Percentiles rank a stretch among this genome's conserved stretches.
Evolutionary conservation across 2,113 vertebrate genomes (phyloP).

Genomic region (Chloebia gouldiae): DNA sequence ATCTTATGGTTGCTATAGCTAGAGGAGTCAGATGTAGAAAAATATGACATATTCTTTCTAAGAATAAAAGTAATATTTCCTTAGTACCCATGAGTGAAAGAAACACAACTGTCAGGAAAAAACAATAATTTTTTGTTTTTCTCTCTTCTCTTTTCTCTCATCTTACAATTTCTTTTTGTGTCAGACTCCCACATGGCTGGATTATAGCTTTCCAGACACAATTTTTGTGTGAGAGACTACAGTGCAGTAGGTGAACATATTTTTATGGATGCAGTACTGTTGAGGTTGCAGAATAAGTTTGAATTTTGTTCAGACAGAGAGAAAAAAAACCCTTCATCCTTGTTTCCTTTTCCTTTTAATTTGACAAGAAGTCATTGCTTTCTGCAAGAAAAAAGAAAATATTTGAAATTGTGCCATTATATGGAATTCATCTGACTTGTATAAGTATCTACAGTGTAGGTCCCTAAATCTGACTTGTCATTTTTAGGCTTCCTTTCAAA

Average conservation of each 20-base stretch:
- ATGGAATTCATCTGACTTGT: neutral
- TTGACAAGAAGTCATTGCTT: neutral
- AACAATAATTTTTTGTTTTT: neutral
- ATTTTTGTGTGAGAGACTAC: neutral
- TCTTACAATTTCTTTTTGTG: neutral
- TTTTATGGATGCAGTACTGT: neutral
- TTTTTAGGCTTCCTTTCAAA: neutral
- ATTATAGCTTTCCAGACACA: neutral
- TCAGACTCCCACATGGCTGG: neutral
- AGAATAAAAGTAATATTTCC: neutral
- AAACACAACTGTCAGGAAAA: neutral
- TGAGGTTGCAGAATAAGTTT: neutral
- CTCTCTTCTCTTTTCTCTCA: neutral
- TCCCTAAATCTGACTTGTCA: neutral
- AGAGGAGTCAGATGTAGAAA: neutral
- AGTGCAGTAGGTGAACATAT: neutral
- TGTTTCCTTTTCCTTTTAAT: neutral
- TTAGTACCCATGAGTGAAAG: neutral
- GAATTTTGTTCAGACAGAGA: neutral
- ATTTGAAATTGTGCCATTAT: neutral
- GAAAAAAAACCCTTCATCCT: neutral
- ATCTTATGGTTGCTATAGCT: neutral
- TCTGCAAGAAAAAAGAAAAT: neutral
- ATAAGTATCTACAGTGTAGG: neutral
- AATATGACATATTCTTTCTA: neutral